Percentiles rank a stretch among this genome's conserved stretches.
phyloP scores from a whole-genome alignment of 2,888 invertebrate genomes.

The Corythucha ciliata region DNA sequence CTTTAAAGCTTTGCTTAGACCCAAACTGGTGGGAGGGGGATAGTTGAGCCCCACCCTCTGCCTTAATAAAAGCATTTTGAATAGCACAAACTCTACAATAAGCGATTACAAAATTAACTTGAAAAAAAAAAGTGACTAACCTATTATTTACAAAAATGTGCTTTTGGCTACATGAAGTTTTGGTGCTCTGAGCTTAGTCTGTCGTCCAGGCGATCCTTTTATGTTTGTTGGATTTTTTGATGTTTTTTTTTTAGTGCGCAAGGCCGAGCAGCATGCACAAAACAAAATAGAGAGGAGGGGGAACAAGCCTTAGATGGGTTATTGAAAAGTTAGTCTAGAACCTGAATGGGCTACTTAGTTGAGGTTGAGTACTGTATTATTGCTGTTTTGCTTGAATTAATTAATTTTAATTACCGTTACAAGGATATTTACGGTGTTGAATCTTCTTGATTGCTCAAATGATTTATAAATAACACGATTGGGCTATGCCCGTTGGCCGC shows the following conservation, averaged over 20 bases:
- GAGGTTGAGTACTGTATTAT: slow-evolving; percentile 4
- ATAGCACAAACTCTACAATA: background rate
- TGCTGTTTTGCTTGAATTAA: too few relatives aligned
- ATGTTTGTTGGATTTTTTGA: too few relatives aligned
- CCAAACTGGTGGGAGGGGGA: too few relatives aligned
- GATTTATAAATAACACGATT: too few relatives aligned
- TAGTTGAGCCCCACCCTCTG: background rate
- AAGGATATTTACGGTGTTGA: too few relatives aligned
- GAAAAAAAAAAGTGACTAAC: slow-evolving; percentile 21
- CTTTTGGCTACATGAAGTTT: slow-evolving; percentile 33
- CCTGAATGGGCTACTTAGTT: too few relatives aligned
- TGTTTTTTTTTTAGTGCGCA: too few relatives aligned
- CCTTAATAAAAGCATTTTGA: background rate
- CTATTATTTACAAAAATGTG: slow-evolving; percentile 23
- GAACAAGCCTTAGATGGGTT: background rate
- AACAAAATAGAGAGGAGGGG: slow-evolving; percentile 14
- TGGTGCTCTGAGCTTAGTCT: slow-evolving; percentile 34
- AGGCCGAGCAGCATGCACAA: slow-evolving; percentile 27
- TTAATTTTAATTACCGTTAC: too few relatives aligned
- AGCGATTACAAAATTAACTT: background rate
- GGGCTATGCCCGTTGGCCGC: too few relatives aligned
- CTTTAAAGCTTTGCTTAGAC: too few relatives aligned
- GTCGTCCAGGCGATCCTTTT: slow-evolving; percentile 30
- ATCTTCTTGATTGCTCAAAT: too few relatives aligned
- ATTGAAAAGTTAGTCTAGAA: background rate